These are phyloP conservation scores for Andrena camellia DNA, from an alignment of 2,888 invertebrate genomes.

Conservation along the genomic window DNA sequence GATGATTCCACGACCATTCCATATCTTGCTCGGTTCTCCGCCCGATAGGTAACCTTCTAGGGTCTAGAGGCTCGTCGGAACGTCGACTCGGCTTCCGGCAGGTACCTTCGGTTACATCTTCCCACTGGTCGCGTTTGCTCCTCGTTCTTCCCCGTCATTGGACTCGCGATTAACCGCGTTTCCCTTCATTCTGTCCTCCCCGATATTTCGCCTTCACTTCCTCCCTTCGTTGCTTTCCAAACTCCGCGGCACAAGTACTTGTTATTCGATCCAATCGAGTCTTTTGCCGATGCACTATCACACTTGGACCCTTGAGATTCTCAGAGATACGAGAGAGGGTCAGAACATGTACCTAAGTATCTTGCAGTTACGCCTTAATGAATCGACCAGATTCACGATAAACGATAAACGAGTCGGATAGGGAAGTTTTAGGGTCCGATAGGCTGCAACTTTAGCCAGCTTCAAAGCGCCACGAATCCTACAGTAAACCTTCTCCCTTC, in stretches of 20 bases:
- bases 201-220: not conserved
- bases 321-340: too few species aligned
- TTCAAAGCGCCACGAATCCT: not conserved
- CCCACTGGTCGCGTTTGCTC: not conserved
- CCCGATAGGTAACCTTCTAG: slow-evolving; percentile 2
- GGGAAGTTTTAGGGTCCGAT: not conserved
- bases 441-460: not conserved
- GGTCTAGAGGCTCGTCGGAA: not conserved
- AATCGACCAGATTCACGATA: too few species aligned
- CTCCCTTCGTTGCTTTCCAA: not conserved
- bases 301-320: too few species aligned
- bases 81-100: slow-evolving; percentile 10
- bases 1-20: slow-evolving; percentile 85
- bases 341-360: not conserved
- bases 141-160: not conserved
- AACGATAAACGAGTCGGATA: not conserved
- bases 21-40: slow-evolving; percentile 74
- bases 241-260: not conserved
- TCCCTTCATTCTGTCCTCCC: slow-evolving; percentile 3
- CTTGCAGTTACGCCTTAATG: not conserved
- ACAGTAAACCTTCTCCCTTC: not conserved
- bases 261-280: too few species aligned
- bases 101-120: slow-evolving; percentile 66
- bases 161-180: not conserved
- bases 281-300: too few species aligned